phyloP scores from a whole-genome alignment of 2,888 invertebrate genomes.

The Quadroppia sp. region DNA sequence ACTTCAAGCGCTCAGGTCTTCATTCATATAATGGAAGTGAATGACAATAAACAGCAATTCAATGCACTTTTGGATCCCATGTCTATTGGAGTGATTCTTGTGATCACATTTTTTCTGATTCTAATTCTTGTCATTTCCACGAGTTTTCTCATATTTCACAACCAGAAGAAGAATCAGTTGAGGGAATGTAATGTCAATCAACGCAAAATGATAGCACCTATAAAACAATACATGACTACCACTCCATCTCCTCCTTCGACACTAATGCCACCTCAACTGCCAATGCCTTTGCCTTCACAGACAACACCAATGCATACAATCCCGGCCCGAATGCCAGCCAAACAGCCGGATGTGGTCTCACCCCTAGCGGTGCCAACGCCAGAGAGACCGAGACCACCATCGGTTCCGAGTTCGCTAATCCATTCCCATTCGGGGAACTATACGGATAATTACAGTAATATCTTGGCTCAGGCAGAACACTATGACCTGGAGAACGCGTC shows the following conservation, averaged over 20 bases:
- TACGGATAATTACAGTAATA: constrained; percentile 42
- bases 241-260: constrained; percentile 53
- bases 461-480: constrained; percentile 68
- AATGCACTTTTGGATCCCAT: constrained; percentile 66
- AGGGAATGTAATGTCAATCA: constrained; percentile 30
- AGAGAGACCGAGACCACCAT: constrained; percentile 7
- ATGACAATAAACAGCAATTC: constrained; percentile 91
- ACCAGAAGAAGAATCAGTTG: constrained; percentile 66
- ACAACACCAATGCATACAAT: background rate
- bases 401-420: background rate
- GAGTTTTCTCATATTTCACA: constrained; percentile 84
- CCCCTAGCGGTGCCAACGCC: background rate
- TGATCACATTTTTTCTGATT: constrained; percentile 88
- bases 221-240: constrained; percentile 58
- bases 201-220: constrained; percentile 10
- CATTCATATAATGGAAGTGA: constrained; percentile 89
- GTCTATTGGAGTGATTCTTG: constrained; percentile 85
- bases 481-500: constrained; percentile 96
- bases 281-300: background rate
- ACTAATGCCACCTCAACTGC: background rate
- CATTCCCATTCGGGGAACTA: constrained; percentile 37
- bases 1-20: constrained; percentile 84
- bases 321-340: background rate
- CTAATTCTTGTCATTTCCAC: constrained; percentile 80
- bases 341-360: constrained; percentile 29